Evolutionary conservation across 2,888 invertebrate genomes (phyloP).

Genomic region (Patella depressa): DNA sequence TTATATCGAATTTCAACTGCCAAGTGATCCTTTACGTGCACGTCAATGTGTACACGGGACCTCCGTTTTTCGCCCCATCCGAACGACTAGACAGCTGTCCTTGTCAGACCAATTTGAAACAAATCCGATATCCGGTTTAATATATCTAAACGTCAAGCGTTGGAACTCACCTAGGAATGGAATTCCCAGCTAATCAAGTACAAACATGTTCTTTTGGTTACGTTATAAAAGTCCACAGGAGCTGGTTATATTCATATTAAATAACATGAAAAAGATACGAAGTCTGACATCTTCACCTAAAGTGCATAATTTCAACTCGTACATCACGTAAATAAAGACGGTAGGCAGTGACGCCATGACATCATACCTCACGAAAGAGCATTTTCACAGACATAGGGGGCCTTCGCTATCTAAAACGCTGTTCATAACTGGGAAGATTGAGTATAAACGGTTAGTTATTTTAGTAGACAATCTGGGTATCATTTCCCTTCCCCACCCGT

Average conservation of each 20-base stretch:
- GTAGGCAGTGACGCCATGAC: constrained; percentile 5
- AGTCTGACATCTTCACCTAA: constrained; percentile 7
- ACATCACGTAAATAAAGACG: constrained; percentile 6
- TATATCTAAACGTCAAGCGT: too few species aligned
- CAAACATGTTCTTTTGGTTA: neutral
- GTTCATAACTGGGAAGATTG: constrained; percentile 7
- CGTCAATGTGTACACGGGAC: too few species aligned
- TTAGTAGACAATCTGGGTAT: constrained; percentile 14
- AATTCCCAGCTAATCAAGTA: neutral
- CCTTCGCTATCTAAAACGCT: neutral
- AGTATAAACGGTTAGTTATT: constrained; percentile 19
- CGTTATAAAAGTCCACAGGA: neutral
- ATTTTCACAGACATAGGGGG: constrained; percentile 1
- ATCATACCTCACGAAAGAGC: neutral
- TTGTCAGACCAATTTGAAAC: too few species aligned
- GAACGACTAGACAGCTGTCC: too few species aligned
- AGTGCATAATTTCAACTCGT: neutral
- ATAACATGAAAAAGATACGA: neutral
- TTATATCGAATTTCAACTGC: too few species aligned
- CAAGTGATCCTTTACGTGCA: too few species aligned
- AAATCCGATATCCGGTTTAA: too few species aligned
- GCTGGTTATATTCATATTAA: neutral
- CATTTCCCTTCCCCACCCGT: constrained; percentile 15
- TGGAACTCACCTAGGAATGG: too few species aligned
- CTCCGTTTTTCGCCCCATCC: too few species aligned